phyloP scores from a whole-genome alignment of 2,797 vertebrate species.

The Poecilia picta region DNA sequence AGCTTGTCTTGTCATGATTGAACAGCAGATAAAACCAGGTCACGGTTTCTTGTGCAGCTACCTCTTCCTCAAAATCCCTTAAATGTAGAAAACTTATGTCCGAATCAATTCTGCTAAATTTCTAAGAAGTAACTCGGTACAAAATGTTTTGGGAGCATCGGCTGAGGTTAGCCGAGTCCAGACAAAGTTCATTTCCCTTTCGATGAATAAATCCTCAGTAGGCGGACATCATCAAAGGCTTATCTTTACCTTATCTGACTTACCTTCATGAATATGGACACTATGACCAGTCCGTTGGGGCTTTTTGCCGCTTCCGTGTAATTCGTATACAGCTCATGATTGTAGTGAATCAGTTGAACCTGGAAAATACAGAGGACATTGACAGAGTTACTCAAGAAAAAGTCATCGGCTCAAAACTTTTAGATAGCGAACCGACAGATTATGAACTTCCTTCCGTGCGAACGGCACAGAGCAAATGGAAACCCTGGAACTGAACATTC shows the following conservation, averaged over 20 bases:
- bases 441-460: not conserved
- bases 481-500: not conserved
- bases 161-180: constrained; percentile 5
- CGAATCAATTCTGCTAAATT: constrained; percentile 1
- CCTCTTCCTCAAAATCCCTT: constrained; percentile 1
- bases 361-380: constrained; percentile 64
- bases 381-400: constrained; percentile 5
- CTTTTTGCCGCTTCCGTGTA: constrained; percentile 98
- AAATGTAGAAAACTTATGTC: not conserved
- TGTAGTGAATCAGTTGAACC: constrained; percentile 99
- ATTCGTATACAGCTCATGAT: constrained; percentile 97
- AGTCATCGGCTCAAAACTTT: not conserved
- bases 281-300: constrained; percentile 96
- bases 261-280: constrained; percentile 99
- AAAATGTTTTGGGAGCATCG: constrained; percentile 14
- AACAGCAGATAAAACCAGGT: constrained; percentile 17
- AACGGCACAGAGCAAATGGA: not conserved
- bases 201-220: constrained; percentile 10
- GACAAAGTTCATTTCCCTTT: not conserved
- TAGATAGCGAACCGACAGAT: not conserved
- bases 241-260: constrained; percentile 44
- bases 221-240: not conserved
- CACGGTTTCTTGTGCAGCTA: constrained; percentile 1
- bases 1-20: constrained; percentile 18
- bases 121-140: constrained; percentile 3